Evolutionary conservation across 2,113 vertebrate genomes (phyloP).

Genomic region (Rhinogobius similis): DNA sequence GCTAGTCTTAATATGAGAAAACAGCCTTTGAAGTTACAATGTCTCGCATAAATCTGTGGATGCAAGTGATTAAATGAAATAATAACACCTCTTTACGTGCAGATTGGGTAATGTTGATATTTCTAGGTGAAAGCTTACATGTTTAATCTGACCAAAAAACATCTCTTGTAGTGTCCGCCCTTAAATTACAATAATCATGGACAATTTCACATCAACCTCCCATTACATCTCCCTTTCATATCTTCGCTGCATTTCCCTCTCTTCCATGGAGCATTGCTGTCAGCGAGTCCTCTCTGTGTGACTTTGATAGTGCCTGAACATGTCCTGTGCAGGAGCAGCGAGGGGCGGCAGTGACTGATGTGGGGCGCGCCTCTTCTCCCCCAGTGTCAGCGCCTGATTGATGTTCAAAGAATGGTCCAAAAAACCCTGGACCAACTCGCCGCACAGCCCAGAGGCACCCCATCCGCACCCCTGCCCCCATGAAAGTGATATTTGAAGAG

Average conservation of each 20-base stretch:
- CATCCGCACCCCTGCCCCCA: slow-evolving; percentile 1
- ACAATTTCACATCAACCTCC: neutral
- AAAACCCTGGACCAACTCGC: slow-evolving; percentile 47
- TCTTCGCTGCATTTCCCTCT: slow-evolving; percentile 21
- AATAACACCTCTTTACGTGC: too few species aligned
- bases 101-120: too few species aligned
- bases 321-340: slow-evolving; percentile 57
- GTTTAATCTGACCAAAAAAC: too few species aligned
- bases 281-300: slow-evolving; percentile 54
- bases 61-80: too few species aligned
- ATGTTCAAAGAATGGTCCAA: slow-evolving; percentile 69
- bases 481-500: slow-evolving; percentile 49
- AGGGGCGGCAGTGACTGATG: slow-evolving; percentile 58
- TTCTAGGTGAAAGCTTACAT: too few species aligned
- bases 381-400: slow-evolving; percentile 65
- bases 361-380: slow-evolving; percentile 28
- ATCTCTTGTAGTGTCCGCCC: too few species aligned
- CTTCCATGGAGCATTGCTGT: slow-evolving; percentile 38
- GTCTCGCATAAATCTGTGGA: too few species aligned
- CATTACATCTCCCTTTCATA: neutral
- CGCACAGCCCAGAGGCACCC: slow-evolving; percentile 50
- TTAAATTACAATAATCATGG: neutral
- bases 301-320: slow-evolving; percentile 71
- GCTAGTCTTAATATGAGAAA: too few species aligned
- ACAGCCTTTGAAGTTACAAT: too few species aligned